Conservation (phyloP, 1,140 invertebrate species). For the Zaprionus africanus region DNA sequence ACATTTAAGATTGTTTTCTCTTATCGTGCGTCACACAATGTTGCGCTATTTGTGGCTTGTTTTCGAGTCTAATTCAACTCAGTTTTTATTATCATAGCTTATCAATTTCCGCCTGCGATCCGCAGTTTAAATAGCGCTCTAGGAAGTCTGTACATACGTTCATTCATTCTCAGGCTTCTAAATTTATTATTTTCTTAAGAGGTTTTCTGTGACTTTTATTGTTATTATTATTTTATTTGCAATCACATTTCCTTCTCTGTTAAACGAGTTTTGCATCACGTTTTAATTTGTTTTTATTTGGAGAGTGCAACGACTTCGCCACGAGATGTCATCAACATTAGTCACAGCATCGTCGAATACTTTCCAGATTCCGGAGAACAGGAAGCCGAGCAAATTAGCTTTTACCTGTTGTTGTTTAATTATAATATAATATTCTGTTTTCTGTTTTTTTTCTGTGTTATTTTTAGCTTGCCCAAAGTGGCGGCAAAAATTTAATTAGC, state of each 20-base stretch:
- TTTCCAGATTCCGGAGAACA: conserved; percentile 29
- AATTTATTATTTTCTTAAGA: background rate
- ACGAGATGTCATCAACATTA: conserved; percentile 50
- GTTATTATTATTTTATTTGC: background rate
- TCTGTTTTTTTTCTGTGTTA: background rate
- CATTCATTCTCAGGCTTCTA: background rate
- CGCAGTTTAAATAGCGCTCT: background rate
- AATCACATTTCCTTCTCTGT: conserved; percentile 17
- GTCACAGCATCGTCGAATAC: conserved; percentile 30
- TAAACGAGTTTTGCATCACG: conserved; percentile 43
- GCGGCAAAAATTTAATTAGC: conserved; percentile 45
- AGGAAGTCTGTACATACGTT: no score
- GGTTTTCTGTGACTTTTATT: no score
- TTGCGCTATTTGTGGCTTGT: conserved; percentile 12
- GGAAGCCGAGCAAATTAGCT: conserved; percentile 40
- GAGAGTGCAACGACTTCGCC: conserved; percentile 61
- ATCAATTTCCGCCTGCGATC: conserved; percentile 19
- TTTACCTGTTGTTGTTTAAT: conserved; percentile 19
- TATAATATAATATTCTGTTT: conserved; percentile 4
- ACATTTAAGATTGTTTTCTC: conserved; percentile 15
- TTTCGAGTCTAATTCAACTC: background rate
- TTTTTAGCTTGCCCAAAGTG: conserved; percentile 22
- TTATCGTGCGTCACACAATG: conserved; percentile 19
- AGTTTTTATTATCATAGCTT: conserved; percentile 21
- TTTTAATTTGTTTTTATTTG: conserved; percentile 15